Evolutionary conservation across 2,113 vertebrate genomes (phyloP), one percentile per base, ranked within the genome.

Genomic region (Corythaixoides concolor): DNA sequence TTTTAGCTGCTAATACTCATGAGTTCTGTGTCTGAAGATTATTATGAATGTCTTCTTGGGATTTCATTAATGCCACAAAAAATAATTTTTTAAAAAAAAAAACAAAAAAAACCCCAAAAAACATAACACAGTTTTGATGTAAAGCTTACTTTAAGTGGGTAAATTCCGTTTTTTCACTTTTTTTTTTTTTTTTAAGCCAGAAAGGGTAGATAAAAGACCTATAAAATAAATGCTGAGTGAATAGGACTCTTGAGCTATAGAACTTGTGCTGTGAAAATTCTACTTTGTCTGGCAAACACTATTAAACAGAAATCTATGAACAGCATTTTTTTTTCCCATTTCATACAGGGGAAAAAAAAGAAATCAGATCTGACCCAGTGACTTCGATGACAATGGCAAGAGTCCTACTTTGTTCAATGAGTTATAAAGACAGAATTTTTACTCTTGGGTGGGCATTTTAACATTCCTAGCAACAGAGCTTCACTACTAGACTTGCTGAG

Each of bases 211-310:
- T 98, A 95, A 98, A 98, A 98, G 93, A 89, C 80, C 86, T 88
- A 78, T 95, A 95, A 96, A 97, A 97, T 97, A 98, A 97, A 98
- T 96, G 96, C 94, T 97, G 98, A 97, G 92, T 97, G 97, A 98
- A 97, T 98, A 96, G 94, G 92, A 94, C 97, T 97, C 97, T 97
- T 66, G 9, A 98, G 97, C 96, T 96, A 97, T 97, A 98, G 96
- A 97, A 97, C 93, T 43, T 97, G 78, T 87, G 93, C 96, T 98
- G 94, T 97, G 97, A 97, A 98, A 98, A 98, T 97, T 97, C 95
- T 93, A 97, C 96, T 97, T 97, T 98, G 97, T 98, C 97, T 97
- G 96, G 94, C 95, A 98, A 98, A 98, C 96, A 97, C 92, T 97
- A 98, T 95, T 96, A 98, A 95, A 97, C 93, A 97, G 94, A 95